phyloP scores from a whole-genome alignment of 2,888 invertebrate genomes.

The Gastracanthus pulcherrimus region DNA sequence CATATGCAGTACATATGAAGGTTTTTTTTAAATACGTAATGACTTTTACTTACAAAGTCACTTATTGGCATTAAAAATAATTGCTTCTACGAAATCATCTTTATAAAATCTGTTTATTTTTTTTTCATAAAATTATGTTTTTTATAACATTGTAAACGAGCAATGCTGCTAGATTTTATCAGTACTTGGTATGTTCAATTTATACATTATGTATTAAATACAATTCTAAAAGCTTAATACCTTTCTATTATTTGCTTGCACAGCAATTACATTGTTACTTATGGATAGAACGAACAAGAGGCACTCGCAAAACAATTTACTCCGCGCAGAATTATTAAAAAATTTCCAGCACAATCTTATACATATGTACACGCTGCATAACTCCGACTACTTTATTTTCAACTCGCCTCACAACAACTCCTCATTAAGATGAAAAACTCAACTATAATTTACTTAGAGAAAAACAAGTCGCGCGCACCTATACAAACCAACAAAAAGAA shows the following conservation, averaged over 20 bases:
- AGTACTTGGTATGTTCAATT: too few species aligned
- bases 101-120: too few species aligned
- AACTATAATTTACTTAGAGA: constrained; percentile 18
- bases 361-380: too few species aligned
- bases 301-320: neutral
- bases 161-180: neutral
- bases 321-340: neutral
- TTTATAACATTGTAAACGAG: neutral
- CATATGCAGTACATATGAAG: neutral
- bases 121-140: too few species aligned
- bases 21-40: neutral
- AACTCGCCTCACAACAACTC: neutral
- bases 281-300: too few species aligned
- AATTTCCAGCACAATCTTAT: neutral
- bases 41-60: neutral
- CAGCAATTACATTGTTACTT: too few species aligned
- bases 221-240: too few species aligned
- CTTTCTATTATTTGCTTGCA: too few species aligned
- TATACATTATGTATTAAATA: too few species aligned
- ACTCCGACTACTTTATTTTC: constrained; percentile 1
- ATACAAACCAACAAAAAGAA: neutral
- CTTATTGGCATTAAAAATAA: neutral
- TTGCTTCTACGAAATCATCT: neutral
- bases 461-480: neutral
- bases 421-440: constrained; percentile 22